Percentiles rank a stretch among this genome's conserved stretches.
These are phyloP conservation scores for Tetrapedia diversipes DNA, from an alignment of 2,888 invertebrate species.

Conservation along the genomic window DNA sequence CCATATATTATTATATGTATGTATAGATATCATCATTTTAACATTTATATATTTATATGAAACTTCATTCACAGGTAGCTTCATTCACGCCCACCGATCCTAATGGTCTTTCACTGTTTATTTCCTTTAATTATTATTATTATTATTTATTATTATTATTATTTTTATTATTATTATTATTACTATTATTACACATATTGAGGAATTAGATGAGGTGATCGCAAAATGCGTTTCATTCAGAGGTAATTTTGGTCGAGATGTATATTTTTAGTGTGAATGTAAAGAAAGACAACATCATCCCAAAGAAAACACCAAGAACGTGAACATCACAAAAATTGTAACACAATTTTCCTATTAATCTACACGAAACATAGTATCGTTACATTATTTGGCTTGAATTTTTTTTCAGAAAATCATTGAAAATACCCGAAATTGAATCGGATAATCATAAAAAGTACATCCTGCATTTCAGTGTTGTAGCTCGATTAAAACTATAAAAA, in stretches of 20 bases:
- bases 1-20: conserved; percentile 70
- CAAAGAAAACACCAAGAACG: conserved; percentile 28
- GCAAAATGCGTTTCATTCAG: conserved; percentile 66
- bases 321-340: conserved; percentile 25
- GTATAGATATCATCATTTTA: conserved; percentile 73
- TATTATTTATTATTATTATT: too few relatives aligned
- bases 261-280: conserved; percentile 39
- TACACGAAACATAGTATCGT: conserved; percentile 8
- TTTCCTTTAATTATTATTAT: conserved; percentile 34
- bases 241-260: conserved; percentile 72
- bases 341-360: conserved; percentile 17
- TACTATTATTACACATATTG: conserved; percentile 50
- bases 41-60: conserved; percentile 78
- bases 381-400: conserved; percentile 18
- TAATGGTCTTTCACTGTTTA: conserved; percentile 59
- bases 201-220: conserved; percentile 70
- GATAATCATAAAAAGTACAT: conserved; percentile 39
- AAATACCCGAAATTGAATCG: conserved; percentile 30
- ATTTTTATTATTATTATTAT: conserved; percentile 23
- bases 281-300: conserved; percentile 45
- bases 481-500: conserved; percentile 43
- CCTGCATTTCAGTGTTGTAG: conserved; percentile 37
- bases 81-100: conserved; percentile 76
- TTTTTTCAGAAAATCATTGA: conserved; percentile 25
- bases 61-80: conserved; percentile 79